Conservation (phyloP, 92 coral and sea anemone genomes). For the Chrysogorgia sp. region DNA sequence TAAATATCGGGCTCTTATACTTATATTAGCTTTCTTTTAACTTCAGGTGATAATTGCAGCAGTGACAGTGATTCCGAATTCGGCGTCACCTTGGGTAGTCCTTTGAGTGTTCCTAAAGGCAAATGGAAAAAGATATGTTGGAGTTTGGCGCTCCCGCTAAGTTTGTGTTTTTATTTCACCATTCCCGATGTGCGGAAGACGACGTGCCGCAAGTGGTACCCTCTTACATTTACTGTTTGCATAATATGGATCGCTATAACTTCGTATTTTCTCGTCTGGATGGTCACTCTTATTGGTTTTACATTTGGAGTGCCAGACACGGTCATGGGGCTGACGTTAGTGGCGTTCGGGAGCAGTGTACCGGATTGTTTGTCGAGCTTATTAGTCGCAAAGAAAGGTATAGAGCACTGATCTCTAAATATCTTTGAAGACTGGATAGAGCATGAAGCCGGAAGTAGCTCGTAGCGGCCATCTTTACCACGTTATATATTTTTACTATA, state of each 20-base stretch:
- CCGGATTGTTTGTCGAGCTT: conserved; percentile 97
- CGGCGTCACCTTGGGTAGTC: conserved; percentile 89
- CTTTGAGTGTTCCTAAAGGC: conserved; percentile 76
- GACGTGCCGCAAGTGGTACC: conserved; percentile 77
- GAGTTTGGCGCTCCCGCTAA: conserved; percentile 86
- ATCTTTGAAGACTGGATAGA: neutral
- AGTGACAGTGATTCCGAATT: conserved; percentile 13
- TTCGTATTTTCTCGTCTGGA: conserved; percentile 95
- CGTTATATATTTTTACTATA: too few relatives aligned
- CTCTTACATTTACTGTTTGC: conserved; percentile 78
- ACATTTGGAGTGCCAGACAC: conserved; percentile 94
- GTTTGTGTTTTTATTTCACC: conserved; percentile 67
- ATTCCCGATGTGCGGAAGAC: conserved; percentile 93
- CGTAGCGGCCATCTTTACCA: too few relatives aligned
- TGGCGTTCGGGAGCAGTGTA: conserved; percentile 98
- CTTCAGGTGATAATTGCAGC: conserved; percentile 12
- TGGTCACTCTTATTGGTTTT: conserved; percentile 96
- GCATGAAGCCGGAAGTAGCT: too few relatives aligned
- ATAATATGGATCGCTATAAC: conserved; percentile 95
- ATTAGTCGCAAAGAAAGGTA: conserved; percentile 96
- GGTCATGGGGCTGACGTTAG: conserved; percentile 95
- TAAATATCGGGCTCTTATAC: neutral
- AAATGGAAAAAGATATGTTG: conserved; percentile 83
- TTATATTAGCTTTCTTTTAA: neutral
- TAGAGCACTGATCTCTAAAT: neutral